A percentile compares a stretch with the other conserved stretches of the same genome.
These are phyloP conservation scores for Melanchra persicariae DNA, from an alignment of 2,888 invertebrate genomes.

Conservation along the genomic window DNA sequence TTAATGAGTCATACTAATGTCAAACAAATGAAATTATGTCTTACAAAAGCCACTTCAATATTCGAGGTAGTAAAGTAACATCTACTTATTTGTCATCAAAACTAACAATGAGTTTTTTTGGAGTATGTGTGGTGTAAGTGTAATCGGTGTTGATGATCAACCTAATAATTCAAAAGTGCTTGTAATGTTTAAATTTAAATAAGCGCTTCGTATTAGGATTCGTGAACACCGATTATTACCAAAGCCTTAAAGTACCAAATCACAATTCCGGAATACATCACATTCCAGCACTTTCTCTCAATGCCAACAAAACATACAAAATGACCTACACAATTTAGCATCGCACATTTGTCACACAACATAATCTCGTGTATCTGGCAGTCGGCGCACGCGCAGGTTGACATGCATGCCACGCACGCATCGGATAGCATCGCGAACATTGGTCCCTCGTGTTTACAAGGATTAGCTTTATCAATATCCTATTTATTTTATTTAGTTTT, in stretches of 20 bases:
- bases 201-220: not conserved
- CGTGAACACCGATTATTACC: not conserved
- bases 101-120: not conserved
- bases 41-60: not conserved
- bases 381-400: conserved; percentile 76
- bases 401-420: conserved; percentile 77
- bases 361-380: conserved; percentile 74
- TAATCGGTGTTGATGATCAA: not conserved
- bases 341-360: conserved; percentile 72
- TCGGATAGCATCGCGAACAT: conserved; percentile 76
- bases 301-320: conserved; percentile 44
- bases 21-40: not conserved
- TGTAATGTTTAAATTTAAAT: not conserved
- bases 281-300: conserved; percentile 35
- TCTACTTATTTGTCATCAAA: not conserved
- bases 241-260: not conserved
- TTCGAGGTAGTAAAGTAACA: too few relatives aligned
- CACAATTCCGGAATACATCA: not conserved
- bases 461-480: conserved; percentile 58
- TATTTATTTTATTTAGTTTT: conserved; percentile 34
- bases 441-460: conserved; percentile 66
- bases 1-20: not conserved
- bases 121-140: not conserved
- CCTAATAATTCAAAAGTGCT: not conserved
- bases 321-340: conserved; percentile 65